Percentiles rank a stretch among this genome's conserved stretches.
These are phyloP conservation scores for Seriola dumerili DNA, from an alignment of 2,113 vertebrate species.

Conservation along the genomic window DNA sequence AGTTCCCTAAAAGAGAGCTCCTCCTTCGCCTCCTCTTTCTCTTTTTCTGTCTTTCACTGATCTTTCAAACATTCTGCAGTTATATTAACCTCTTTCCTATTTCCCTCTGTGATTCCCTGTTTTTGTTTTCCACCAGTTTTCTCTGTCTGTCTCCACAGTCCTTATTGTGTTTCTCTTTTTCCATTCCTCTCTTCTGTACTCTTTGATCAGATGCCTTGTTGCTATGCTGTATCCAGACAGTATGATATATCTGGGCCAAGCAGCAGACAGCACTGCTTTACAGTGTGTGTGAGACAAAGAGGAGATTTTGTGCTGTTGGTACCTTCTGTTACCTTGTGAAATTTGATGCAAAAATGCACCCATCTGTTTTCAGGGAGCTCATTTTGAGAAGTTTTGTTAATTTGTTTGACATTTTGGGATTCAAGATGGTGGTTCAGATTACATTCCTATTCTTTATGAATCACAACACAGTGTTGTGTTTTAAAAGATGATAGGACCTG, in stretches of 20 bases:
- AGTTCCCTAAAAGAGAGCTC: background rate
- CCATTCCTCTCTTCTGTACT: conserved; percentile 28
- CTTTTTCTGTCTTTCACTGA: background rate
- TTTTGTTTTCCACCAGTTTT: conserved; percentile 36
- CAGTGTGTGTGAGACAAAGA: conserved; percentile 31
- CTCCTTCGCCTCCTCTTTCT: conserved; percentile 2
- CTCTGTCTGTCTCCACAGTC: conserved; percentile 26
- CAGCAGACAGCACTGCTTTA: conserved; percentile 50
- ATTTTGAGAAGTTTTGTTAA: conserved; percentile 14
- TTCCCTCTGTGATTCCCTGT: conserved; percentile 4
- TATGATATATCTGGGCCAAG: conserved; percentile 78
- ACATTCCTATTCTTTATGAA: background rate
- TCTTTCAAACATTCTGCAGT: conserved; percentile 4
- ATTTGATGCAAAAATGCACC: conserved; percentile 10
- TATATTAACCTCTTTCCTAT: background rate
- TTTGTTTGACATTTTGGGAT: conserved; percentile 19
- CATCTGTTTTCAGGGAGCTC: conserved; percentile 26
- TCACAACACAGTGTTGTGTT: background rate
- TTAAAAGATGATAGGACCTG: background rate
- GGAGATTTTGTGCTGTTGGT: conserved; percentile 5
- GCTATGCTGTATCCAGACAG: conserved; percentile 60
- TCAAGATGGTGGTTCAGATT: background rate
- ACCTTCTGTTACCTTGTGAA: conserved; percentile 27
- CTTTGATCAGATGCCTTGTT: conserved; percentile 70
- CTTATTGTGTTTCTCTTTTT: conserved; percentile 18